Evolutionary conservation across 2,113 vertebrate species (phyloP).

Genomic region (Agelaius phoeniceus): DNA sequence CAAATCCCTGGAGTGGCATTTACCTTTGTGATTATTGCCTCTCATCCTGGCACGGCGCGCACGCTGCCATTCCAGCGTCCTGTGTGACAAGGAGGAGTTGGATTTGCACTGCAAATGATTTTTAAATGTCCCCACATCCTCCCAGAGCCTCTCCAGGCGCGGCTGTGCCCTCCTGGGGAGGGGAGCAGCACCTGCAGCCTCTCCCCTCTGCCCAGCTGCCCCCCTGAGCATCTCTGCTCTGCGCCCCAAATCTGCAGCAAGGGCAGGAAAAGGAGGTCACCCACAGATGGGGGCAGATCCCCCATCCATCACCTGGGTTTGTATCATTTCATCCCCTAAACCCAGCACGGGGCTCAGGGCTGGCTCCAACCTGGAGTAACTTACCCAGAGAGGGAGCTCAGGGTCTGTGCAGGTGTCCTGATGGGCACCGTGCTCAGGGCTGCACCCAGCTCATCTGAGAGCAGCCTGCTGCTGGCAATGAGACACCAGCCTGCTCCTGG

Average conservation of each 20-base stretch:
- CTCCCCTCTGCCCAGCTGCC: background rate
- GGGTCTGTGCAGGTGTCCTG: background rate
- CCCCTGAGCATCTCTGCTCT: background rate
- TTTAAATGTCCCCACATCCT: fast-evolving
- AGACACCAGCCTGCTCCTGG: background rate
- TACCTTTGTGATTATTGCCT: slow-evolving; percentile 10
- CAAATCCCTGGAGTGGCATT: slow-evolving; percentile 1
- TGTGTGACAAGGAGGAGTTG: background rate
- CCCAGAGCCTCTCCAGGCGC: fast-evolving
- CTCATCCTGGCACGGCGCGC: background rate
- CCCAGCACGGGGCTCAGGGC: fast-evolving
- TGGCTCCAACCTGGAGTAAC: fast-evolving
- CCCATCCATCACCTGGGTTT: fast-evolving
- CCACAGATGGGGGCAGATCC: fast-evolving
- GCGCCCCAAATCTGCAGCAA: fast-evolving
- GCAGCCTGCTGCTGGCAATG: background rate
- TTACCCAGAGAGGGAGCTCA: background rate
- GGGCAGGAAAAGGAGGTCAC: fast-evolving
- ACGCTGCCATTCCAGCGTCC: background rate
- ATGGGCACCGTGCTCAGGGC: background rate
- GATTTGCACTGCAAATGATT: background rate
- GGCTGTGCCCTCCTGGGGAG: fast-evolving
- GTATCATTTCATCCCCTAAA: fast-evolving
- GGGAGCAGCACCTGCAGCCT: background rate
- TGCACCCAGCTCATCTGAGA: background rate